Conservation (phyloP, 2,888 invertebrate species). For the Atethmia centrago region DNA sequence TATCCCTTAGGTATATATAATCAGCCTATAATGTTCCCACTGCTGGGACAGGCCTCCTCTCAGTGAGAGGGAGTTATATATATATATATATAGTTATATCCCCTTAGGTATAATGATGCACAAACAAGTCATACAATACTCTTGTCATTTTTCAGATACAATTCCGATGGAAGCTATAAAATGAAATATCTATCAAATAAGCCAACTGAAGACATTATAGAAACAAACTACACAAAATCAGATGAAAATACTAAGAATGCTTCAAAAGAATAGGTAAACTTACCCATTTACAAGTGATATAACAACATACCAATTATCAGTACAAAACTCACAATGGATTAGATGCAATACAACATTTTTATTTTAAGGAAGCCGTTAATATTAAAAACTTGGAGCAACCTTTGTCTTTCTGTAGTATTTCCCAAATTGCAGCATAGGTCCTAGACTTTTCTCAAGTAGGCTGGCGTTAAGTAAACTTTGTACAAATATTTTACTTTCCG, state of each 20-base stretch:
- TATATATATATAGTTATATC: no score
- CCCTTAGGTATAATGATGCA: neutral
- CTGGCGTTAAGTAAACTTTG: neutral
- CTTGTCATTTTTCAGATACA: conserved; percentile 77
- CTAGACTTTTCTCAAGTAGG: neutral
- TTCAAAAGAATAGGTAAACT: conserved; percentile 37
- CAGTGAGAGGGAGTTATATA: no score
- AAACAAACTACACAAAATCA: conserved; percentile 52
- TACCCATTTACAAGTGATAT: neutral
- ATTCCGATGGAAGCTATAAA: conserved; percentile 91
- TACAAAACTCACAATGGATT: neutral
- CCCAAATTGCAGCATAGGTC: no score
- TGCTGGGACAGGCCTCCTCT: no score
- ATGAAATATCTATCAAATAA: conserved; percentile 89
- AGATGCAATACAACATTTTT: neutral
- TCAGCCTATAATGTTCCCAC: no score
- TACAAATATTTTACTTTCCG: no score
- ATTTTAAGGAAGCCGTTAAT: conserved; percentile 48
- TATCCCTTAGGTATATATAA: neutral
- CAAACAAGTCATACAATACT: neutral
- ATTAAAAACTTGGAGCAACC: conserved; percentile 19
- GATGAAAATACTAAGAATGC: conserved; percentile 43
- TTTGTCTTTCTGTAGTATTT: neutral
- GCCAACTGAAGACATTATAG: conserved; percentile 46
- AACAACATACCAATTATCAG: neutral